phyloP scores from a whole-genome alignment of 2,888 invertebrate species.

The Stenurella melanura region DNA sequence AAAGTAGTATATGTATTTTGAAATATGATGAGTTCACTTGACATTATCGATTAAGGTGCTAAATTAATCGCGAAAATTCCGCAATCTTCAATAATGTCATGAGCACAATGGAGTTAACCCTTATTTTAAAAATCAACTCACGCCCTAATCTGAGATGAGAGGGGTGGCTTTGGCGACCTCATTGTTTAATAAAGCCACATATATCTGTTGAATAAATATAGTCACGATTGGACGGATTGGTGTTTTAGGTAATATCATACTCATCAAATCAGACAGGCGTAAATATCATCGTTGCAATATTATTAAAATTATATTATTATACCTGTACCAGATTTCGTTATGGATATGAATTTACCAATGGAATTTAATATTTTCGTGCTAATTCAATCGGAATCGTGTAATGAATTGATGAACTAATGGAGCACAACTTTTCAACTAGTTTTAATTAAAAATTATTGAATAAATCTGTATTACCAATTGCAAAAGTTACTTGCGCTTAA shows the following conservation, averaged over 20 bases:
- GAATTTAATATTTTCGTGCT: not conserved
- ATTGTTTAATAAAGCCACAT: not conserved
- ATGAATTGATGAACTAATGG: too few species aligned
- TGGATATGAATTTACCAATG: not conserved
- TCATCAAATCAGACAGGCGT: not conserved
- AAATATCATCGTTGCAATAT: slow-evolving; percentile 9
- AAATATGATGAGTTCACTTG: not conserved
- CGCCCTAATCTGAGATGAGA: not conserved
- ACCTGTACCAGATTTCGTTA: not conserved
- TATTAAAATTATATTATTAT: slow-evolving; percentile 1
- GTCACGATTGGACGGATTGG: not conserved
- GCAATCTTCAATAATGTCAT: not conserved
- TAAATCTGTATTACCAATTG: too few species aligned
- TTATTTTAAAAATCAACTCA: slow-evolving; percentile 1
- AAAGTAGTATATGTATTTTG: too few species aligned
- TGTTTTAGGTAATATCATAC: slow-evolving; percentile 21
- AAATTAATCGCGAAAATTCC: slow-evolving; percentile 4
- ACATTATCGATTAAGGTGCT: not conserved
- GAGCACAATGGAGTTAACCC: not conserved
- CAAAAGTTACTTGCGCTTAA: too few species aligned
- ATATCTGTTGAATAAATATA: not conserved
- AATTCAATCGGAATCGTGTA: not conserved
- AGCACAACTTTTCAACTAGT: too few species aligned
- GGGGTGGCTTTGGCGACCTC: not conserved
- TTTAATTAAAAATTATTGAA: too few species aligned